Evolutionary conservation across 2,888 invertebrate genomes (phyloP).

Genomic region (Plebejus argus): DNA sequence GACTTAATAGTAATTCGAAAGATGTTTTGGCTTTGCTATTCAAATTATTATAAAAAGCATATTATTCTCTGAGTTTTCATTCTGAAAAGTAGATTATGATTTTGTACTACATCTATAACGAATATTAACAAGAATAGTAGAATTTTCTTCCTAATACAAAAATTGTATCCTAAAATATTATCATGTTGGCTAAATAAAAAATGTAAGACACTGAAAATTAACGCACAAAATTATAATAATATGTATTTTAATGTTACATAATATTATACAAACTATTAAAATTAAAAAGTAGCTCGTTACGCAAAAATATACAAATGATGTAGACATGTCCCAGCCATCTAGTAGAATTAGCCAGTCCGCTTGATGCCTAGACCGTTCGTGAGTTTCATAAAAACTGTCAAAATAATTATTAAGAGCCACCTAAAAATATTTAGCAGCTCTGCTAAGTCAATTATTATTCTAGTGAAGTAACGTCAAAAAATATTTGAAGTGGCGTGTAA

Average conservation of each 20-base stretch:
- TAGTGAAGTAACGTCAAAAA: too few species aligned
- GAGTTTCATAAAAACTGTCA: too few species aligned
- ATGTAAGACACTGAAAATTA: neutral
- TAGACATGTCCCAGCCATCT: neutral
- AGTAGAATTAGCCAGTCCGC: too few species aligned
- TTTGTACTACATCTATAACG: neutral
- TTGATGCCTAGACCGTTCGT: too few species aligned
- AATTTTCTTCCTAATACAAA: constrained; percentile 7
- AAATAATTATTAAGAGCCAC: too few species aligned
- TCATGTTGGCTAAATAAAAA: constrained; percentile 1
- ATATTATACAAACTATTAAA: neutral
- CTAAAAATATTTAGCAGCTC: too few species aligned
- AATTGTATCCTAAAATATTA: constrained; percentile 16
- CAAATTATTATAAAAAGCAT: neutral
- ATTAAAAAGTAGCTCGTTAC: constrained; percentile 12
- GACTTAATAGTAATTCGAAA: neutral
- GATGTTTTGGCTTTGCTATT: neutral
- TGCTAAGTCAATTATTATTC: too few species aligned
- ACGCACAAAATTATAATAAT: constrained; percentile 28
- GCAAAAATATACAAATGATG: constrained; percentile 17
- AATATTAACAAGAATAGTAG: neutral
- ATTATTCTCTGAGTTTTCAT: neutral
- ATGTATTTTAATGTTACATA: neutral
- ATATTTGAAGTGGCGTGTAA: too few species aligned
- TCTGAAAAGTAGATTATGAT: neutral